A percentile compares a stretch with the other conserved stretches of the same genome.
phyloP scores from a whole-genome alignment of 1,140 invertebrate species.

The Bombus superbus region DNA sequence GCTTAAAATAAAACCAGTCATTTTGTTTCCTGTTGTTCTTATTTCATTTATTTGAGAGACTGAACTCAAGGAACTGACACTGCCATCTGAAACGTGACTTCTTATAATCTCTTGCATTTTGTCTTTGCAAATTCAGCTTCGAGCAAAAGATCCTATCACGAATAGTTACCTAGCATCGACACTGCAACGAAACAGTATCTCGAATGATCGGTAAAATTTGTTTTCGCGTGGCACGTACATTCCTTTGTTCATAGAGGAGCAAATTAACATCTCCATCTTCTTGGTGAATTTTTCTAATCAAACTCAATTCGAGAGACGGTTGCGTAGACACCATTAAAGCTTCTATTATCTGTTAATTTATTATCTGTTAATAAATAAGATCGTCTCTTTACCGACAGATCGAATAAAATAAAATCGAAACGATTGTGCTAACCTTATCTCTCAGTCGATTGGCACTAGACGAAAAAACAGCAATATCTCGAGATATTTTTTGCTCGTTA shows the following conservation, averaged over 20 bases:
- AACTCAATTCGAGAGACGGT: constrained; percentile 72
- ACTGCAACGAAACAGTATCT: constrained; percentile 6
- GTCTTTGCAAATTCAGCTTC: too few species aligned
- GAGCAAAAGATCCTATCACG: too few species aligned
- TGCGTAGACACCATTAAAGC: constrained; percentile 66
- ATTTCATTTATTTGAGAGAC: background rate
- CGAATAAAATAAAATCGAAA: background rate
- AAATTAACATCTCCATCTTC: constrained; percentile 63
- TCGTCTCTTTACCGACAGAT: constrained; percentile 8
- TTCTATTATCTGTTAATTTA: constrained; percentile 64
- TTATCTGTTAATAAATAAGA: background rate
- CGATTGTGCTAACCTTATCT: constrained; percentile 72
- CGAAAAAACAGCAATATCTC: constrained; percentile 84
- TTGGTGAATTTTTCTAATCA: constrained; percentile 64
- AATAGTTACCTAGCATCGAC: background rate
- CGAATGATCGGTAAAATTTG: constrained; percentile 85
- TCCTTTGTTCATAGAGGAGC: constrained; percentile 82
- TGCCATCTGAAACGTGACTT: too few species aligned
- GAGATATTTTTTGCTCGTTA: constrained; percentile 72
- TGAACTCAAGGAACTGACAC: too few species aligned
- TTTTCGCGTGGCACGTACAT: constrained; percentile 84
- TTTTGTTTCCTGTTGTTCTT: background rate
- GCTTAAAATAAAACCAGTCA: background rate
- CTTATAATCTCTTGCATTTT: too few species aligned
- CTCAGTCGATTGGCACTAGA: constrained; percentile 68